Conservation (phyloP, 2,888 invertebrate genomes). For the Cylindroiulus punctatus region DNA sequence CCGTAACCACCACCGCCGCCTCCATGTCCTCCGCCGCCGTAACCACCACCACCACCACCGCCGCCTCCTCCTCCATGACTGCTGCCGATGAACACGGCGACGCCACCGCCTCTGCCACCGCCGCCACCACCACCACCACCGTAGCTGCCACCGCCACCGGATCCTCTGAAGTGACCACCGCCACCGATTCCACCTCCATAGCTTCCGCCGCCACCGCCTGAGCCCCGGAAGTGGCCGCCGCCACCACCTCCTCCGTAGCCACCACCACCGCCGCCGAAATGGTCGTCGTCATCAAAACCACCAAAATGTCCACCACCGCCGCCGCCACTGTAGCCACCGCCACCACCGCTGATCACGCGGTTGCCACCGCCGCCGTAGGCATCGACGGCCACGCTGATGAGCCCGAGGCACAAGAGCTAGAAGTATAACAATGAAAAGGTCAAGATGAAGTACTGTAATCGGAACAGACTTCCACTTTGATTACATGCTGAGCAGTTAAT, state of each 20-base stretch:
- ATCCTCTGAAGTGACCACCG: not conserved
- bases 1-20: not conserved
- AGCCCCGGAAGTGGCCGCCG: not conserved
- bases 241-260: not conserved
- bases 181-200: not conserved
- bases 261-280: not conserved
- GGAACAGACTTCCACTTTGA: too few species aligned
- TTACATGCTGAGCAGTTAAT: too few species aligned
- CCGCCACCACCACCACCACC: not conserved
- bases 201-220: slow-evolving; percentile 9
- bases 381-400: not conserved
- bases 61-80: not conserved
- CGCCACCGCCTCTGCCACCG: not conserved
- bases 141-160: not conserved
- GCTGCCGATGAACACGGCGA: not conserved
- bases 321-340: not conserved
- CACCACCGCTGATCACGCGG: slow-evolving; percentile 10
- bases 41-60: not conserved
- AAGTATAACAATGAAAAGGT: not conserved
- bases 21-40: not conserved
- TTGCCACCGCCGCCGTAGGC: slow-evolving; percentile 3
- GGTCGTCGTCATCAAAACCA: not conserved
- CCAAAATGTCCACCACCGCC: not conserved
- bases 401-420: not conserved
- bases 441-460: too few species aligned